Conservation (phyloP, 2,888 invertebrate species). For the Branchipolynoe longqiensis region DNA sequence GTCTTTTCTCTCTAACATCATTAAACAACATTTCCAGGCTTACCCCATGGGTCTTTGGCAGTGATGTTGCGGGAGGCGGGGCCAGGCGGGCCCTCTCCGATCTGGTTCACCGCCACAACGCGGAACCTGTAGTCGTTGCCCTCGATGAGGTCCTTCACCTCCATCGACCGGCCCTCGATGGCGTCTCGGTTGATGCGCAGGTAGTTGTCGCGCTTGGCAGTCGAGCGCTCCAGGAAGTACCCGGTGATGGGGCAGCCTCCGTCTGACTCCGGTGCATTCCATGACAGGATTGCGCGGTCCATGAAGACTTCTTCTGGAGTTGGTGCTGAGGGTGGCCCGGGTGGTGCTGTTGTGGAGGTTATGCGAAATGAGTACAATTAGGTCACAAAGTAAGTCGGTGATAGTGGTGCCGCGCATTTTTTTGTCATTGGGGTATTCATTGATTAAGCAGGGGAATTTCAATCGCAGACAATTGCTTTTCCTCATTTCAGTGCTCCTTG, state of each 20-base stretch:
- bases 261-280: constrained; percentile 74
- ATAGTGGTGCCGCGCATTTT: too few relatives aligned
- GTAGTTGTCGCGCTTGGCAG: constrained; percentile 83
- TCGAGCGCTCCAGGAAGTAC: constrained; percentile 80
- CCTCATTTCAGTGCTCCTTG: too few relatives aligned
- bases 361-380: too few relatives aligned
- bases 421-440: too few relatives aligned
- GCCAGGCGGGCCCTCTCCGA: constrained; percentile 83
- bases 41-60: constrained; percentile 72
- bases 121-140: constrained; percentile 85
- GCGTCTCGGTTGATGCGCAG: constrained; percentile 64
- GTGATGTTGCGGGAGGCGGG: constrained; percentile 69
- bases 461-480: too few relatives aligned
- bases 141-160: constrained; percentile 74
- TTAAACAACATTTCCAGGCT: constrained; percentile 20
- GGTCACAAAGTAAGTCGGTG: too few relatives aligned
- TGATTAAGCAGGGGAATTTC: too few relatives aligned
- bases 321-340: constrained; percentile 79
- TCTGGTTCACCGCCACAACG: constrained; percentile 84
- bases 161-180: constrained; percentile 60
- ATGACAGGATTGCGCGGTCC: constrained; percentile 73
- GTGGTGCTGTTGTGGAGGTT: constrained; percentile 67
- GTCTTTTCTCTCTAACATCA: too few relatives aligned
- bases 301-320: constrained; percentile 73
- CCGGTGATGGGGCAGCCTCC: constrained; percentile 79